A percentile compares a stretch with the other conserved stretches of the same genome.
Evolutionary conservation across 2,888 invertebrate genomes (phyloP).

Genomic region (Chironomus riparius): DNA sequence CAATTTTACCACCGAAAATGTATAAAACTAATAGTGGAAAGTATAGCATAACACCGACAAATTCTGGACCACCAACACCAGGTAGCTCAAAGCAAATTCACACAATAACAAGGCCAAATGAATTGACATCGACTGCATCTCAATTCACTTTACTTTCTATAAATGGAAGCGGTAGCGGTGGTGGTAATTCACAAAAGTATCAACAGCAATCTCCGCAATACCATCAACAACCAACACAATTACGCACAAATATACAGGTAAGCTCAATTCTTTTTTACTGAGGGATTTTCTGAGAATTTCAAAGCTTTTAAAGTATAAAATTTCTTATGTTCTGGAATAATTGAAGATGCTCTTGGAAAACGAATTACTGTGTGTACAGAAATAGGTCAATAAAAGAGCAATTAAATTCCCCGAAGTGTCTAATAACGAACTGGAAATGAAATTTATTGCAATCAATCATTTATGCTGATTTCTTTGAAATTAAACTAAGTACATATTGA

Average conservation of each 20-base stretch:
- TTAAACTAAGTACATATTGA: too few species aligned
- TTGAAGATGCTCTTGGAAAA: too few species aligned
- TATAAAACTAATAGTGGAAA: slow-evolving; percentile 37
- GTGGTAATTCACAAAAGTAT: not conserved
- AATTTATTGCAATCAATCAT: too few species aligned
- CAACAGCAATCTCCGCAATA: slow-evolving; percentile 22
- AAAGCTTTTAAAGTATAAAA: too few species aligned
- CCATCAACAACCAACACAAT: slow-evolving; percentile 15
- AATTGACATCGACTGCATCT: slow-evolving; percentile 28
- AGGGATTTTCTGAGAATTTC: too few species aligned
- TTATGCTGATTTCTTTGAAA: too few species aligned
- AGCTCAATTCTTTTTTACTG: not conserved
- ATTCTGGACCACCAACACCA: not conserved
- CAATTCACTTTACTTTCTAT: slow-evolving; percentile 19
- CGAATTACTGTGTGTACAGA: too few species aligned
- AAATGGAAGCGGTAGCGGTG: not conserved
- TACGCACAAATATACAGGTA: slow-evolving; percentile 27
- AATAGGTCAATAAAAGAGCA: too few species aligned
- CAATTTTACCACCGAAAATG: slow-evolving; percentile 43
- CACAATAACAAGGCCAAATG: slow-evolving; percentile 31
- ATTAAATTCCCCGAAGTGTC: too few species aligned
- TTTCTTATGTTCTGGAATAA: too few species aligned
- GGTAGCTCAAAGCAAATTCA: slow-evolving; percentile 29
- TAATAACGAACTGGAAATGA: too few species aligned
- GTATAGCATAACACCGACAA: slow-evolving; percentile 7